Conservation (phyloP, 2,797 vertebrate genomes). For the Dendrocincla tyrannina region DNA sequence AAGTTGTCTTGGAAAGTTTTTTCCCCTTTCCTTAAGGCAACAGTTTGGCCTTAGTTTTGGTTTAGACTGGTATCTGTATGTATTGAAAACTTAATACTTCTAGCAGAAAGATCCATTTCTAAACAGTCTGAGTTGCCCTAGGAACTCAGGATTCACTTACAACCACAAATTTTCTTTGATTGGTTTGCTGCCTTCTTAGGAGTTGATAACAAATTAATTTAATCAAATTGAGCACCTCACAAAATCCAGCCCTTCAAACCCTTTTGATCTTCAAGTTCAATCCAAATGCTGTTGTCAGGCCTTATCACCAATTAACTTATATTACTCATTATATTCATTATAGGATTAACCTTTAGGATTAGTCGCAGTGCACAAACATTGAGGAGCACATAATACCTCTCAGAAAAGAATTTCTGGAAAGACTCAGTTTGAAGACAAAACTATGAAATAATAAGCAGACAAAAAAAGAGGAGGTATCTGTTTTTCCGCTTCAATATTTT, state of each 20-base stretch:
- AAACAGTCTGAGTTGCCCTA: background rate
- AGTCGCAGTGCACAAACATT: background rate
- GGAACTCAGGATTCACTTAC: background rate
- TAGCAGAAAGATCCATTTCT: background rate
- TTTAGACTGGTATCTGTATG: background rate
- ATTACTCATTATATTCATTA: background rate
- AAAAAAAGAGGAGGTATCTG: background rate
- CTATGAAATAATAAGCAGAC: background rate
- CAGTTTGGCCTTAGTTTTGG: too few species aligned
- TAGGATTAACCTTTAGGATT: background rate
- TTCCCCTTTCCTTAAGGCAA: too few species aligned
- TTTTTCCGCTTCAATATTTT: background rate
- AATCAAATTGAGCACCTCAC: background rate
- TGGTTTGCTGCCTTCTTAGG: background rate
- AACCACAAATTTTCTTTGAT: background rate
- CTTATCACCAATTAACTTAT: background rate
- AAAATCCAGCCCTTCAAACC: background rate
- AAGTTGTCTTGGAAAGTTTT: too few species aligned
- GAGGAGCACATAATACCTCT: background rate
- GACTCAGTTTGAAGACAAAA: background rate
- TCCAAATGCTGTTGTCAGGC: background rate
- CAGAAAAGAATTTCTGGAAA: background rate
- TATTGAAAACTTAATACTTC: background rate
- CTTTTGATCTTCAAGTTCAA: background rate
- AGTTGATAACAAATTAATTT: background rate